Conservation (phyloP, 2,888 invertebrate genomes). For the Tigriopus californicus region DNA sequence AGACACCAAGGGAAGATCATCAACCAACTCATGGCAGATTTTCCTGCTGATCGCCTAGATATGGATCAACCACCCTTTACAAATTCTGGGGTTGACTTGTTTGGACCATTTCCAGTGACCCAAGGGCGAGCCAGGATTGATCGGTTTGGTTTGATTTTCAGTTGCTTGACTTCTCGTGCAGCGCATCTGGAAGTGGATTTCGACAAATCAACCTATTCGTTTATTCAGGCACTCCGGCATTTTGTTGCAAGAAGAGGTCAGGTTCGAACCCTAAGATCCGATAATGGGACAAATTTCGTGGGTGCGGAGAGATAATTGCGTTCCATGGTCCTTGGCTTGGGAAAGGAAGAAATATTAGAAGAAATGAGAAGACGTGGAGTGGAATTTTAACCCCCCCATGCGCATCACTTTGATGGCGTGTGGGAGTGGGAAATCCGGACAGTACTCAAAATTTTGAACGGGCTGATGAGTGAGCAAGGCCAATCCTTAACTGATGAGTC, state of each 20-base stretch:
- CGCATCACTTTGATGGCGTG: neutral
- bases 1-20: too few species aligned
- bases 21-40: too few species aligned
- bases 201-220: neutral
- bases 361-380: neutral
- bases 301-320: neutral
- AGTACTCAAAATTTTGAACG: neutral
- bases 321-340: too few species aligned
- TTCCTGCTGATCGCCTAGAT: too few species aligned
- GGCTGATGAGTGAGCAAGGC: neutral
- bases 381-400: neutral
- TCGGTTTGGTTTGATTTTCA: neutral
- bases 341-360: neutral
- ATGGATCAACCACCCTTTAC: too few species aligned
- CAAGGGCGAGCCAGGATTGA: neutral
- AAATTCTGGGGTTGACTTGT: too few species aligned
- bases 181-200: neutral
- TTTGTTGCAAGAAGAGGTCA: neutral
- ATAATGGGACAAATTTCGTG: constrained; percentile 3
- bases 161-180: neutral
- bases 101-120: neutral
- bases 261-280: neutral
- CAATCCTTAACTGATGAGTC: too few species aligned
- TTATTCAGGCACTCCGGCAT: neutral
- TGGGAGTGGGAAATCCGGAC: neutral